These are phyloP conservation scores for Myripristis murdjan DNA, from an alignment of 2,797 vertebrate species.

Conservation along the genomic window DNA sequence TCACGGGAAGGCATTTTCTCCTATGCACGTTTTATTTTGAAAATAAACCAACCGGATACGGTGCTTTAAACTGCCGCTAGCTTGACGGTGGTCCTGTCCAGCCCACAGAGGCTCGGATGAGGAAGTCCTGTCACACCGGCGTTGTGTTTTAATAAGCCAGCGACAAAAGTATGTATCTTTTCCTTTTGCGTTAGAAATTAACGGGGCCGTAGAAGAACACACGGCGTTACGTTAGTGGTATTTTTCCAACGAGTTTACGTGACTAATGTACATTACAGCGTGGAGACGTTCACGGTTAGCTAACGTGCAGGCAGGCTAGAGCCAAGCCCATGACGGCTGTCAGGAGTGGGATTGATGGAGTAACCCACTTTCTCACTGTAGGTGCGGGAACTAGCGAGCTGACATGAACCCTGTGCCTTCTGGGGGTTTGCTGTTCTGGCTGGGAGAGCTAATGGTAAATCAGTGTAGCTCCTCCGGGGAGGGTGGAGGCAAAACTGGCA, in stretches of 20 bases:
- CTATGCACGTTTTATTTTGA: slow-evolving; percentile 35
- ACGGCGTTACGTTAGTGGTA: fast-evolving
- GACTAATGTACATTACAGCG: not conserved
- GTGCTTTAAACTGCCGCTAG: not conserved
- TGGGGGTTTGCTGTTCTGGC: not conserved
- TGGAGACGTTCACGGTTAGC: slow-evolving; percentile 26
- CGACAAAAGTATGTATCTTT: slow-evolving; percentile 54
- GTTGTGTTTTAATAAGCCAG: slow-evolving; percentile 25
- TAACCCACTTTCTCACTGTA: not conserved
- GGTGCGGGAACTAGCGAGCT: not conserved
- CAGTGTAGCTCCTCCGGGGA: not conserved
- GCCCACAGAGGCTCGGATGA: slow-evolving; percentile 64
- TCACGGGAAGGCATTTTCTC: no score
- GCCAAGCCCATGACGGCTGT: slow-evolving; percentile 60
- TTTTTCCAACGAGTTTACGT: no score
- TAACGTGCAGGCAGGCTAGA: slow-evolving; percentile 21
- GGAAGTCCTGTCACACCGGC: slow-evolving; percentile 64
- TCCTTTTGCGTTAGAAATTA: not conserved
- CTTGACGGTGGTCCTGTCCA: slow-evolving; percentile 42
- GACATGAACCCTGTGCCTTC: fast-evolving
- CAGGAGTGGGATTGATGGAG: slow-evolving; percentile 52
- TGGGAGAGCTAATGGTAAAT: not conserved
- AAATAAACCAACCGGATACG: slow-evolving; percentile 34
- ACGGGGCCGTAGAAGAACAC: not conserved
- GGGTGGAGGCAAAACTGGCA: no score